Base-by-base conservation (phyloP, 2,888 invertebrate species). In the Uropetala carovei region DNA sequence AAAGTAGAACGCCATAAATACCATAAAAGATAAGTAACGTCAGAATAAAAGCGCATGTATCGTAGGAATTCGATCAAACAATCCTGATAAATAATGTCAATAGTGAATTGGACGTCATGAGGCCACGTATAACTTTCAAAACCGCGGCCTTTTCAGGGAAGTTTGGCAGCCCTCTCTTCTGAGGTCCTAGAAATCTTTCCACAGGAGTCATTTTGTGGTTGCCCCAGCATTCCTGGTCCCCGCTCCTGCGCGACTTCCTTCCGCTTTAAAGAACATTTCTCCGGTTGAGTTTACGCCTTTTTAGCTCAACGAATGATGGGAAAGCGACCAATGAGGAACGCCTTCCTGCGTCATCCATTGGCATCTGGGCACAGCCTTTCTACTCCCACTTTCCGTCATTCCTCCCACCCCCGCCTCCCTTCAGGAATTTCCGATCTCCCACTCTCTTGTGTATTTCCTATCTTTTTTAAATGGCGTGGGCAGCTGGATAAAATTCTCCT, bases 291-390 rank as follows among this genome's bases (percentile, higher is more conserved):
- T 86, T 86, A 86, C 86, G 86, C 86, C 86, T 86, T 86, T 86
- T 86, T 86, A 86, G 60, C 86, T 86, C 86, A 27, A 58, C 86
- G 86, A 86, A 59, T 86, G 60, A 86, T 86, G 86, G 60, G 60
- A 30, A 27, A 27, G 86, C 30, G 60, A 30, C 86, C 86, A 86
- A 86, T 86, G 30, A 27, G 30, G 60, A 18, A 86, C 86, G 86
- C 86, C 86, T 60, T 86, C 60, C 86, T 85, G 58, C 86, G 60
- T 86, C 86, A 60, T 60, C 60, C 86, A 11, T 30, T 60, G 60
- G 60, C 86, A 86, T 86, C 86, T 86, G 86, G 86, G 86, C 86
- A 60, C 60, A 60, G 60, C 60, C 86, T 27, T 27, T 57, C 11
- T 43, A n/a, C n/a, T 75, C 11, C 18, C n/a, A 27, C 85, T 30